Conservation (phyloP, 2,113 vertebrate genomes). For the Tringa solitaria region DNA sequence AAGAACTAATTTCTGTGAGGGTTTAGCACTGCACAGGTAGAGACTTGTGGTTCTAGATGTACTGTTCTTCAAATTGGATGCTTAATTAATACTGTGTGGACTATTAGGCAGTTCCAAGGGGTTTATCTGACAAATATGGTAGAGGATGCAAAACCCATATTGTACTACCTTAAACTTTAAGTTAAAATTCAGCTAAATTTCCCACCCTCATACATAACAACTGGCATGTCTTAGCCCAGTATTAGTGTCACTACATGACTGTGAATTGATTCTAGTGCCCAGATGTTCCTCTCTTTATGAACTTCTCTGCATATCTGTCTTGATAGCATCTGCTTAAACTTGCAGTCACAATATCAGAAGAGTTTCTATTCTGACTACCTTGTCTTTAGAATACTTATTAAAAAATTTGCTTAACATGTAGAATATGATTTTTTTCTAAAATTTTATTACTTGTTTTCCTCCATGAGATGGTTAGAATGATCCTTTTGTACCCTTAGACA, state of each 20-base stretch:
- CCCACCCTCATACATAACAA: background rate
- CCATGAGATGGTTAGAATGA: background rate
- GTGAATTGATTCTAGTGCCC: background rate
- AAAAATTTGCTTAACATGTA: too few species aligned
- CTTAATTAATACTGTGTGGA: background rate
- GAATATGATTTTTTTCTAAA: background rate
- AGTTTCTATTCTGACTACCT: background rate
- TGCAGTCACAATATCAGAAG: background rate
- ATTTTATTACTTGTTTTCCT: background rate
- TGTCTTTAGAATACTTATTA: background rate
- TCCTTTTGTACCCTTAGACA: background rate
- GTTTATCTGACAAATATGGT: background rate
- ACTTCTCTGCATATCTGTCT: background rate
- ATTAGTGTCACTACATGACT: background rate
- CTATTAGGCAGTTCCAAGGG: background rate
- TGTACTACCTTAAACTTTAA: background rate
- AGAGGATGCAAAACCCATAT: background rate
- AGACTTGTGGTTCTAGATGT: background rate
- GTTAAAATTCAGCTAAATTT: background rate
- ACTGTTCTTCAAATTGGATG: background rate
- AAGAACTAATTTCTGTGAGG: background rate
- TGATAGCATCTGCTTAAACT: background rate
- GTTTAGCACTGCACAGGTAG: background rate
- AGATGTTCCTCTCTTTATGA: background rate
- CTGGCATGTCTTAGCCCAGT: background rate